phyloP scores from a whole-genome alignment of 1,140 invertebrate genomes.

The Drosophila auraria region DNA sequence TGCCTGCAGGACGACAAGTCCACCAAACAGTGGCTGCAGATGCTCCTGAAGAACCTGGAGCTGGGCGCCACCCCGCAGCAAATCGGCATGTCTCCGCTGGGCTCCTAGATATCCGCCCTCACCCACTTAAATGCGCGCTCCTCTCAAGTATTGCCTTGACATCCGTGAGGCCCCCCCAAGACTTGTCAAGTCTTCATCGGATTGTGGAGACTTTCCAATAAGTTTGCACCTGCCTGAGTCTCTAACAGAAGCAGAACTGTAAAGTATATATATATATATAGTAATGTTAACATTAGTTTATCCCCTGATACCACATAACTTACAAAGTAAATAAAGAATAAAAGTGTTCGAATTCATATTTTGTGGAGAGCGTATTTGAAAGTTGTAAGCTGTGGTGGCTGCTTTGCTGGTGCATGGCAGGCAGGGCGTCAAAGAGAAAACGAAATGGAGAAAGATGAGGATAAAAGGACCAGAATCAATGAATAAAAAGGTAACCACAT shows the following conservation, averaged over 20 bases:
- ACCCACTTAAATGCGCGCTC: background rate
- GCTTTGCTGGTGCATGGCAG: too few species aligned
- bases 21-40: slow-evolving; percentile 97
- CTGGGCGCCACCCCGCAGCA: slow-evolving; percentile 86
- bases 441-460: too few species aligned
- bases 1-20: slow-evolving; percentile 95
- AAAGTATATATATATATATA: background rate
- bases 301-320: background rate
- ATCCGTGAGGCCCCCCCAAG: background rate
- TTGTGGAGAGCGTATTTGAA: too few species aligned
- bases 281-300: background rate
- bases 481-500: too few species aligned
- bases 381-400: too few species aligned
- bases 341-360: too few species aligned
- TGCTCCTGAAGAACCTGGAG: slow-evolving; percentile 97
- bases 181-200: background rate
- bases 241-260: background rate
- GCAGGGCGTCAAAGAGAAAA: too few species aligned
- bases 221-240: background rate
- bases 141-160: slow-evolving; percentile 1
- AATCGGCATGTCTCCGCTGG: slow-evolving; percentile 89
- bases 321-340: background rate
- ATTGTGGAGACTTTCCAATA: background rate
- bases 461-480: too few species aligned
- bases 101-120: slow-evolving; percentile 78